phyloP scores from a whole-genome alignment of 2,113 vertebrate genomes.

The Eurypyga helias region DNA sequence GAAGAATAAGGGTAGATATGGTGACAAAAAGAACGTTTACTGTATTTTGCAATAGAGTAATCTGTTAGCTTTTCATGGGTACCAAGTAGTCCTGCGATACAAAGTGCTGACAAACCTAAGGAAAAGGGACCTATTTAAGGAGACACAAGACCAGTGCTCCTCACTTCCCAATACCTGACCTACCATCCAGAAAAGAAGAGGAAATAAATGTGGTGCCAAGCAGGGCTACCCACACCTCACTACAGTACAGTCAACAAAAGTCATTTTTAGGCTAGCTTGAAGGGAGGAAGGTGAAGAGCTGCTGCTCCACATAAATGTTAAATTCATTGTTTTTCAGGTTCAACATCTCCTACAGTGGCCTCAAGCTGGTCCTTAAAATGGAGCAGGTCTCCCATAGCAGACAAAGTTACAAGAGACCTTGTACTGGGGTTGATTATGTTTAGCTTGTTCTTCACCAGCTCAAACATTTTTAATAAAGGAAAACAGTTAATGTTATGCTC shows the following conservation, averaged over 20 bases:
- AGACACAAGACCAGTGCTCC: neutral
- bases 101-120: neutral
- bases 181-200: neutral
- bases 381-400: neutral
- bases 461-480: neutral
- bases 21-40: neutral
- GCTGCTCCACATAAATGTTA: neutral
- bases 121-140: neutral
- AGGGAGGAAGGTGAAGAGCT: neutral
- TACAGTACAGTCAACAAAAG: neutral
- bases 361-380: neutral
- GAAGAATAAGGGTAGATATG: neutral
- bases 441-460: neutral
- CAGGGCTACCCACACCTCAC: neutral
- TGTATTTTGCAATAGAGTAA: neutral
- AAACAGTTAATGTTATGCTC: neutral
- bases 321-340: neutral
- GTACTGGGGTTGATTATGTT: neutral
- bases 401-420: neutral
- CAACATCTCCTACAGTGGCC: neutral
- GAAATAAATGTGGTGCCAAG: neutral
- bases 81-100: neutral
- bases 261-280: neutral
- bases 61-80: neutral
- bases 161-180: neutral